phyloP scores from a whole-genome alignment of 2,888 invertebrate genomes.

The Caenorhabditis virilis region DNA sequence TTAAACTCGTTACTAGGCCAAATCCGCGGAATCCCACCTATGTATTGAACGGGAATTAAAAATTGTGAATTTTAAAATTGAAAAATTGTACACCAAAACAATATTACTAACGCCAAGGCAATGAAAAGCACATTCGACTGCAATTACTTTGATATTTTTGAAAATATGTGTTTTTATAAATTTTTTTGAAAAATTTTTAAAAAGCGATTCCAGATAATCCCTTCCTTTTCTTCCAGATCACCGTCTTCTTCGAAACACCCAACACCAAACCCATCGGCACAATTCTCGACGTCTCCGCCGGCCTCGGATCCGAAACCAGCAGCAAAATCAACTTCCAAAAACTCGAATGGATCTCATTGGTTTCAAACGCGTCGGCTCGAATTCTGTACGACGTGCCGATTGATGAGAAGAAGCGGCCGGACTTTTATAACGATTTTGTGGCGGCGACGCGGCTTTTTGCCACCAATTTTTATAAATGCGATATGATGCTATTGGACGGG shows the following conservation, averaged over 20 bases:
- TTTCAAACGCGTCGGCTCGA: constrained; percentile 45
- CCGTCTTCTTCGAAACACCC: constrained; percentile 47
- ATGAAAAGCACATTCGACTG: too few relatives aligned
- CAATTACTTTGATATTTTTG: too few relatives aligned
- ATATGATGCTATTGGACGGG: constrained; percentile 44
- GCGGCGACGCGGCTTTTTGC: constrained; percentile 43
- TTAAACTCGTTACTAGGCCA: too few relatives aligned
- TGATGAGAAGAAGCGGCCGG: constrained; percentile 17
- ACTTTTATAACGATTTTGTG: constrained; percentile 49
- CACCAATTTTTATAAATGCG: constrained; percentile 37
- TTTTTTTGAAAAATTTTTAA: not conserved
- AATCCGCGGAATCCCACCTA: too few relatives aligned
- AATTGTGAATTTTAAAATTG: too few relatives aligned
- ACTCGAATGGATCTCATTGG: constrained; percentile 51
- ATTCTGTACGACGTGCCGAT: constrained; percentile 38
- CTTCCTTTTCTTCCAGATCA: constrained; percentile 32
- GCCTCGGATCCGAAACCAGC: constrained; percentile 32
- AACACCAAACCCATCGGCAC: constrained; percentile 34
- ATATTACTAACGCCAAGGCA: too few relatives aligned
- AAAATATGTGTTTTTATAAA: too few relatives aligned
- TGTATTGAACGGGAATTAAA: too few relatives aligned
- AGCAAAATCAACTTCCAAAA: constrained; percentile 38
- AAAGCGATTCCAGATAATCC: not conserved
- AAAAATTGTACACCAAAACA: too few relatives aligned
- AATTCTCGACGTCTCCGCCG: constrained; percentile 41